Evolutionary conservation across 37 sponge, comb jelly and placozoan genomes (phyloP).

Genomic region (Halisarca cf. caerulea): DNA sequence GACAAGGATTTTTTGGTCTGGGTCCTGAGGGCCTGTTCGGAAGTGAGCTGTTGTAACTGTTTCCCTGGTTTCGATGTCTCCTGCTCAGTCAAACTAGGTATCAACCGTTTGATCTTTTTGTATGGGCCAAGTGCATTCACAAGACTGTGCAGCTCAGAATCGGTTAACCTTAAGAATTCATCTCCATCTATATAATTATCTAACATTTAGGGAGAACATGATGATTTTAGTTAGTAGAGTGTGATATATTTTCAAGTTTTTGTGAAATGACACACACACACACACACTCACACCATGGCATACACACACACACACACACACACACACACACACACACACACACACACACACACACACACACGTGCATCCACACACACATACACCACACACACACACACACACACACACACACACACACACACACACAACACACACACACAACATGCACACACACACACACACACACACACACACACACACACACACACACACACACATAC

Average conservation of each 20-base stretch:
- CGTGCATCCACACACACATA: too few relatives aligned
- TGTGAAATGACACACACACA: not conserved
- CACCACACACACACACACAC: too few relatives aligned
- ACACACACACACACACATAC: too few relatives aligned
- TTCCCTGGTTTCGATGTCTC: not conserved
- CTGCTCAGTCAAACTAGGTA: not conserved
- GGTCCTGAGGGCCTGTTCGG: not conserved
- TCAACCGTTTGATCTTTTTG: not conserved
- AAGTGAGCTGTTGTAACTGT: not conserved
- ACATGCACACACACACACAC: too few relatives aligned
- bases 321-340: too few relatives aligned
- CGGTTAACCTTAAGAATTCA: not conserved
- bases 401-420: too few relatives aligned
- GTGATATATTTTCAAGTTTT: not conserved
- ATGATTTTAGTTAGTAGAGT: not conserved
- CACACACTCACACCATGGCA: too few relatives aligned
- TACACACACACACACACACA: too few relatives aligned
- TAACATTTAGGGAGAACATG: not conserved
- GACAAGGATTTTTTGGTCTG: not conserved
- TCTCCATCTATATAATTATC: slow-evolving; percentile 18
- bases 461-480: too few relatives aligned
- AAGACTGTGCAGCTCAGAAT: not conserved
- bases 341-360: too few relatives aligned
- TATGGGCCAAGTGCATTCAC: slow-evolving; percentile 1
- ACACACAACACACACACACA: too few relatives aligned